Base-by-base conservation (phyloP, 2,113 vertebrate genomes). In the Mola mola region DNA sequence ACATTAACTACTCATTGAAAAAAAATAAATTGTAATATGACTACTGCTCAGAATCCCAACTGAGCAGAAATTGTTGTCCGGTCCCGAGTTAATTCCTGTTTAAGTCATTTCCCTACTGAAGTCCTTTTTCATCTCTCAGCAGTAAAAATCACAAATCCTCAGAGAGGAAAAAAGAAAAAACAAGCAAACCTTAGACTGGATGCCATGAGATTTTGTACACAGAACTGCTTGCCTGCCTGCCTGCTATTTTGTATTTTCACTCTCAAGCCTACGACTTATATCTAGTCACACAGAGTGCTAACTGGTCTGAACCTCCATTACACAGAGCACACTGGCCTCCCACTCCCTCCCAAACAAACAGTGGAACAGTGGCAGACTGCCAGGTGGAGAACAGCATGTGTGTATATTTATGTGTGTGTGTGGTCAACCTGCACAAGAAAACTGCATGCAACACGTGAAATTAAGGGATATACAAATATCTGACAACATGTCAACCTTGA, bases 191-290 rank as follows among this genome's bases (percentile, higher is more conserved):
- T 26, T 38, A 20, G 37, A 68, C 34, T 66, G 36, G 22, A 4
- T 41, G 12, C 48, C 37, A 22, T 29, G 47, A 52, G 37, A 56
- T 72, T 42, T 41, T 42, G 42, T 4, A 48, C 36, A 52, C n/a
- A 49, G 24, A 58, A 16, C 67, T 51, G 15, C 58, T 25, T 53
- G 28, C 28, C n/a, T n/a, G 15, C n/a, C 42, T 49, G 25, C 37
- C 57, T 51, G 51, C 52, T 52, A 60, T 78, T 84, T n/a, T n/a
- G n/a, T 83, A 78, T 85, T 80, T 72, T 78, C 69, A 79, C 84
- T 88, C 84, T 81, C 55, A 82, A 72, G 72, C 75, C 86, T 87
- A 85, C 80, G 44, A 73, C n/a, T 64, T 86, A 78, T 63, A 62
- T 69, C 50, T 65, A 38, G 58, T 61, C 48, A 50, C 48, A 60